These are phyloP conservation scores for Drosophila nr. medialis DNA, from an alignment of 2,888 invertebrate species.

Conservation along the genomic window DNA sequence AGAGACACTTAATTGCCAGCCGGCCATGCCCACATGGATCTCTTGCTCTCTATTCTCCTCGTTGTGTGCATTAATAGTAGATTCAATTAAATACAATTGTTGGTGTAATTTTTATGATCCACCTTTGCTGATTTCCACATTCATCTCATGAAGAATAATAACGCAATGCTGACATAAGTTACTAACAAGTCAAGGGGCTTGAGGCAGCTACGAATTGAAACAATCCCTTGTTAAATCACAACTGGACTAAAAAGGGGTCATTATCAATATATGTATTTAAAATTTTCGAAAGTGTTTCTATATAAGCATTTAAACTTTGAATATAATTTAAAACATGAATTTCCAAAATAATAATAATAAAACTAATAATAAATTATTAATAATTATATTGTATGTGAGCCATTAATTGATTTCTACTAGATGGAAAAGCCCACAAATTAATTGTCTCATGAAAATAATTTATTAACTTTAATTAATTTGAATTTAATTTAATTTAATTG, in stretches of 20 bases:
- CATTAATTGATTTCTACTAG: not conserved
- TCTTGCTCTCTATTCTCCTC: not conserved
- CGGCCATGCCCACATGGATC: not conserved
- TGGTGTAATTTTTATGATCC: not conserved
- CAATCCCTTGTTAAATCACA: no score
- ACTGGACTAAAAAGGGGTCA: no score
- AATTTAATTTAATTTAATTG: no score
- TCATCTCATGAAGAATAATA: not conserved
- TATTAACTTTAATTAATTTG: no score
- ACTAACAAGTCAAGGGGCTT: not conserved
- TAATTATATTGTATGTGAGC: not conserved
- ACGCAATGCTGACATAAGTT: not conserved
- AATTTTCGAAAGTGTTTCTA: no score
- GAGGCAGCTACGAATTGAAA: no score
- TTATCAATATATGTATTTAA: no score
- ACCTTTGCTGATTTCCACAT: not conserved
- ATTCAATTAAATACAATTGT: constrained; percentile 14
- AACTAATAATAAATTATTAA: not conserved
- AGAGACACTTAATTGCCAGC: constrained; percentile 40
- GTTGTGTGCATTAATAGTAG: not conserved
- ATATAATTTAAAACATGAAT: not conserved
- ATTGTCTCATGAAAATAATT: constrained; percentile 7
- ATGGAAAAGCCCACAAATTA: not conserved
- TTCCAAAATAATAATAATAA: not conserved
- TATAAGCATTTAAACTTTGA: no score